These are phyloP conservation scores for Agrochola macilenta DNA, from an alignment of 2,888 invertebrate species.

Conservation along the genomic window DNA sequence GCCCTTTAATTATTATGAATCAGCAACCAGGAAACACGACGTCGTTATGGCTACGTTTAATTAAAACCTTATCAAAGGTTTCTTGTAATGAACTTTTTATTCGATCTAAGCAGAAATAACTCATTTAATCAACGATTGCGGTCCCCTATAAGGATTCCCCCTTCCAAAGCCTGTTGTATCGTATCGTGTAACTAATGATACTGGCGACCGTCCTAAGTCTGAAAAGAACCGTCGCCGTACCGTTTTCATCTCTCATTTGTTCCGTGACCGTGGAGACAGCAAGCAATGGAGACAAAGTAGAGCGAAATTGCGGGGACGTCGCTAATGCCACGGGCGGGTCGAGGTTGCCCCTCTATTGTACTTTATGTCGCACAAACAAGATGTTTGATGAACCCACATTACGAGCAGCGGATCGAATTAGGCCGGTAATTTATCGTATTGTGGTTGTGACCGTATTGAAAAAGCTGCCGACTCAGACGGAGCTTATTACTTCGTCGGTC, in stretches of 20 bases:
- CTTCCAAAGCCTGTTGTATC: constrained; percentile 56
- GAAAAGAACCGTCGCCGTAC: constrained; percentile 77
- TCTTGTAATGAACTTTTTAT: constrained; percentile 37
- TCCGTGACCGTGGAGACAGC: constrained; percentile 76
- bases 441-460: constrained; percentile 70
- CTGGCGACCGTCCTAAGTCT: constrained; percentile 54
- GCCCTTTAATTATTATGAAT: constrained; percentile 64
- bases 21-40: constrained; percentile 19
- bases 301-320: constrained; percentile 80
- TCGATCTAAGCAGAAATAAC: constrained; percentile 38
- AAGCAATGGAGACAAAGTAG: constrained; percentile 85
- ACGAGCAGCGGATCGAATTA: constrained; percentile 84
- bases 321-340: constrained; percentile 77
- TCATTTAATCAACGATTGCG: constrained; percentile 55
- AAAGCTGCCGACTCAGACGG: constrained; percentile 62
- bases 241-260: constrained; percentile 83
- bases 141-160: constrained; percentile 42
- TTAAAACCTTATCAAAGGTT: constrained; percentile 52
- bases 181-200: constrained; percentile 79
- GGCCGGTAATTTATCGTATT: constrained; percentile 81
- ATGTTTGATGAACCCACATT: constrained; percentile 87
- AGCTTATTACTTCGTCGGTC: constrained; percentile 56
- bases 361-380: constrained; percentile 84
- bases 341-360: constrained; percentile 79
- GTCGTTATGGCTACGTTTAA: constrained; percentile 42